phyloP scores from a whole-genome alignment of 2,113 vertebrate species.

The Archocentrus centrarchus region DNA sequence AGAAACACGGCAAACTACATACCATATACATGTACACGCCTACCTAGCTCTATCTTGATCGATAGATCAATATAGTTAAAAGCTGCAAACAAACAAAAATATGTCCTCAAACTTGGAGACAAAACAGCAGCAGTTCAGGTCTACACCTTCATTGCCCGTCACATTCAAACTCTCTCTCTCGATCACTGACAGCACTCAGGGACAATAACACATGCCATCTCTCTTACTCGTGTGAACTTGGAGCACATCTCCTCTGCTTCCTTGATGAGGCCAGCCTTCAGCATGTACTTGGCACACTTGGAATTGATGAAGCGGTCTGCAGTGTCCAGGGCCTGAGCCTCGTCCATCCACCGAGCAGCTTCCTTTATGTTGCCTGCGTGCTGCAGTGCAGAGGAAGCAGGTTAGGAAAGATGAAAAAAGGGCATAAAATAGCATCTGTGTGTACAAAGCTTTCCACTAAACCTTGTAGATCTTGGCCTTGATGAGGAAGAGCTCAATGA shows the following conservation, averaged over 20 bases:
- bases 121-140: not conserved
- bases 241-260: conserved; percentile 99
- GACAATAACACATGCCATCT: not conserved
- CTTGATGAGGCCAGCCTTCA: conserved; percentile 96
- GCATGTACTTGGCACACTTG: conserved; percentile 99
- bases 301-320: conserved; percentile 99
- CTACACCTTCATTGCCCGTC: not conserved
- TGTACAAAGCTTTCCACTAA: conserved; percentile 23
- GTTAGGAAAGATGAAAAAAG: not conserved
- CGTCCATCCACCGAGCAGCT: conserved; percentile 98
- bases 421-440: not conserved
- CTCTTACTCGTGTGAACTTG: conserved; percentile 96
- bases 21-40: no score
- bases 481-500: conserved; percentile 97
- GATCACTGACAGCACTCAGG: not conserved
- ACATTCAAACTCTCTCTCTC: not conserved
- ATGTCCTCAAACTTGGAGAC: not conserved
- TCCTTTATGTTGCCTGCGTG: conserved; percentile 97
- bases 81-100: no score
- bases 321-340: conserved; percentile 96
- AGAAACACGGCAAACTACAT: no score
- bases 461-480: conserved; percentile 99
- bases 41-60: no score
- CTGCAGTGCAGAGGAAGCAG: conserved; percentile 61
- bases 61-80: no score